Evolutionary conservation across 1,140 invertebrate species (phyloP).

Genomic region (Pseudobourletiella spinata): DNA sequence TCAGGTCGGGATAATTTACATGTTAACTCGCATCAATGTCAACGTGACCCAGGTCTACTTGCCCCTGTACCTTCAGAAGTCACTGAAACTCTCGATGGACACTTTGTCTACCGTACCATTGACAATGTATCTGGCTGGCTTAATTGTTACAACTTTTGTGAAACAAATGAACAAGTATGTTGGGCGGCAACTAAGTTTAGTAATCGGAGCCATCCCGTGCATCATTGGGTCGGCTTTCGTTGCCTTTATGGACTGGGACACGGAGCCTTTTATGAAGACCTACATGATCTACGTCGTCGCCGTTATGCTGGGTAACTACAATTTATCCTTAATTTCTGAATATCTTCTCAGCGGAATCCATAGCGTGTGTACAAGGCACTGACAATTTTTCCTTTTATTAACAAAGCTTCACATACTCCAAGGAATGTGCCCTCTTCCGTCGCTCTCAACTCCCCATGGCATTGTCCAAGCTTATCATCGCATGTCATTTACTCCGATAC

Average conservation of each 20-base stretch:
- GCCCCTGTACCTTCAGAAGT: slow-evolving; percentile 82
- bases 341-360: no score
- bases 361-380: no score
- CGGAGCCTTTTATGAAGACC: slow-evolving; percentile 47
- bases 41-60: slow-evolving; percentile 87
- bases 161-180: slow-evolving; percentile 55
- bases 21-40: slow-evolving; percentile 76
- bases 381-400: no score
- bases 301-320: slow-evolving; percentile 58
- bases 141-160: slow-evolving; percentile 62
- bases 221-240: slow-evolving; percentile 59
- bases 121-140: slow-evolving; percentile 75
- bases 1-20: slow-evolving; percentile 56
- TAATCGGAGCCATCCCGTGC: slow-evolving; percentile 56
- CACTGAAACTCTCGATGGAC: slow-evolving; percentile 60
- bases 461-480: no score
- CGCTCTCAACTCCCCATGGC: no score
- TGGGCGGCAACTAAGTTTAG: slow-evolving; percentile 62
- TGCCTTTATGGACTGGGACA: slow-evolving; percentile 46
- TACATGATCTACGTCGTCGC: slow-evolving; percentile 67
- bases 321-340: no score
- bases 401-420: no score
- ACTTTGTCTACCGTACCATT: slow-evolving; percentile 77
- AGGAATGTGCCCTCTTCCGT: no score
- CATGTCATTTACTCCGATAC: no score